Evolutionary conservation across 2,888 invertebrate species (phyloP).

Genomic region (Mayetiola destructor): DNA sequence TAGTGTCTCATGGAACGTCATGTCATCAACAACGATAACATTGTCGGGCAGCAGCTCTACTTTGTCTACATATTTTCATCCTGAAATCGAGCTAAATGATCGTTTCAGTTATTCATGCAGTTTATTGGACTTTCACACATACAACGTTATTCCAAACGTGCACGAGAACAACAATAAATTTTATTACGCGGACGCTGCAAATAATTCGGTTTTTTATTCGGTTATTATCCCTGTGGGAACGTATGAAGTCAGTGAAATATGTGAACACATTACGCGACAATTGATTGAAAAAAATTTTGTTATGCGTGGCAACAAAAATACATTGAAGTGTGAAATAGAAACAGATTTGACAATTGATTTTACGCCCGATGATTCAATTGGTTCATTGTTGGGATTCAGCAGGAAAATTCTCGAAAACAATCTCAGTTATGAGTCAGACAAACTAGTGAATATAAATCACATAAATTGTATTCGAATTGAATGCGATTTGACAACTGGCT

Average conservation of each 20-base stretch:
- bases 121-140: slow-evolving; percentile 25
- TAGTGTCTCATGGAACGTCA: no score
- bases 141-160: slow-evolving; percentile 26
- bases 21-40: no score
- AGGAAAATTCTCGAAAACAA: neutral
- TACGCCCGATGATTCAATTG: slow-evolving; percentile 21
- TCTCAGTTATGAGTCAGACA: slow-evolving; percentile 22
- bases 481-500: slow-evolving; percentile 24
- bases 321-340: neutral
- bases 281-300: no score
- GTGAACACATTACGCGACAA: no score
- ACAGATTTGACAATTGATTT: slow-evolving; percentile 14
- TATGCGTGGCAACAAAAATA: neutral
- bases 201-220: slow-evolving; percentile 16
- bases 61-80: neutral
- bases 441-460: slow-evolving; percentile 25
- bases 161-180: slow-evolving; percentile 26
- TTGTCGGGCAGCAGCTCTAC: neutral
- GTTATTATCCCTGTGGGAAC: slow-evolving; percentile 24
- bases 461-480: slow-evolving; percentile 24
- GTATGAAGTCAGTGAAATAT: slow-evolving; percentile 26
- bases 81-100: neutral
- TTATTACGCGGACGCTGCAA: slow-evolving; percentile 15
- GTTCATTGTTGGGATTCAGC: slow-evolving; percentile 22
- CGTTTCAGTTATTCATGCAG: slow-evolving; percentile 23